phyloP scores from a whole-genome alignment of 1,140 invertebrate species.

The Lordiphosa stackelbergi region DNA sequence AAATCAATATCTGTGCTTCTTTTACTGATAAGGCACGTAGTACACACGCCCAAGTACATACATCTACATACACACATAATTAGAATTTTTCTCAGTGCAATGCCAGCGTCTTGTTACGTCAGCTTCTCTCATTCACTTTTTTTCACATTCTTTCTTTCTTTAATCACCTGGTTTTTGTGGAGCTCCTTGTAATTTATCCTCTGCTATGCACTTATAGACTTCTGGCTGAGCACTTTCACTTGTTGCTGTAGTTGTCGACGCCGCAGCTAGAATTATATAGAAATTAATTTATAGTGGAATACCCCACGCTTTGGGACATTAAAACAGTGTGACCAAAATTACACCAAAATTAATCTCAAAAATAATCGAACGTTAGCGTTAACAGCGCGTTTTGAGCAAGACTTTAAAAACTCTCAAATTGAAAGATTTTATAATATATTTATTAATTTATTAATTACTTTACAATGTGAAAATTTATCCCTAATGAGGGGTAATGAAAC shows the following conservation, averaged over 20 bases:
- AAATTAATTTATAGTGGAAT: too few species aligned
- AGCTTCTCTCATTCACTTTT: slow-evolving; percentile 20
- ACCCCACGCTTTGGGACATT: neutral
- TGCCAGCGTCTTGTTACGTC: slow-evolving; percentile 41
- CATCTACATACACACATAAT: slow-evolving; percentile 3
- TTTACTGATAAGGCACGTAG: too few species aligned
- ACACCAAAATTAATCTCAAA: too few species aligned
- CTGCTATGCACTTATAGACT: slow-evolving; percentile 48
- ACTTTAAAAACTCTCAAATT: too few species aligned
- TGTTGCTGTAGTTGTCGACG: slow-evolving; percentile 12
- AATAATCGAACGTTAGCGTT: too few species aligned
- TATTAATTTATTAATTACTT: too few species aligned
- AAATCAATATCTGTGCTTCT: neutral
- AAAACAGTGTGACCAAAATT: too few species aligned
- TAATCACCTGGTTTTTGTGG: slow-evolving; percentile 39
- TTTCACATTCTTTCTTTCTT: slow-evolving; percentile 3
- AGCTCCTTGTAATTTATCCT: slow-evolving; percentile 36
- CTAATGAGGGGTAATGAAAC: too few species aligned
- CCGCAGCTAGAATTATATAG: slow-evolving; percentile 12
- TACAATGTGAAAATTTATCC: too few species aligned
- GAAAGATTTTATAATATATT: too few species aligned
- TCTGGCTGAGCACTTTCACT: slow-evolving; percentile 18
- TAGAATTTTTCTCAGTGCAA: slow-evolving; percentile 13
- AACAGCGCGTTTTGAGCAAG: too few species aligned
- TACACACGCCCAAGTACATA: neutral